These are phyloP conservation scores for Plecotus auritus DNA, from an alignment of 2,113 vertebrate species.

Conservation along the genomic window DNA sequence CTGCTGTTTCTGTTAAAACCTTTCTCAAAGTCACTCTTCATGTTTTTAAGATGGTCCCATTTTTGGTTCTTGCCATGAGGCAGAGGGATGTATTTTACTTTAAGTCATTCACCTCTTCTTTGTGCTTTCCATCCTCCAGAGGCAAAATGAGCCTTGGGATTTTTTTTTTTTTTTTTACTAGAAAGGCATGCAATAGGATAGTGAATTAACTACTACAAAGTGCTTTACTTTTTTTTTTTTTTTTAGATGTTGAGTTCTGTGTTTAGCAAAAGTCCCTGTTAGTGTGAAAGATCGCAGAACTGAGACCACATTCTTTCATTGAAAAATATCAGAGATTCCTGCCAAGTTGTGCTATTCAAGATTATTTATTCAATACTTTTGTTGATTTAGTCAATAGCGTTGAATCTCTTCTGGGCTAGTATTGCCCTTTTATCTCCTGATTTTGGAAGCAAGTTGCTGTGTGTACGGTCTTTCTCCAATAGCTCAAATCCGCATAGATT, in stretches of 20 bases:
- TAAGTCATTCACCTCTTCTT: background rate
- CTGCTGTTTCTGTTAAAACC: background rate
- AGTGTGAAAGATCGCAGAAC: background rate
- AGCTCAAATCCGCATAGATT: background rate
- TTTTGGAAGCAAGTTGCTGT: background rate
- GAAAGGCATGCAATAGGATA: background rate
- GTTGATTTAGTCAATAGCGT: background rate
- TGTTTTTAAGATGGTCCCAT: background rate
- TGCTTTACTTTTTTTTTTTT: constrained; percentile 9
- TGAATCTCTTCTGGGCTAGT: background rate
- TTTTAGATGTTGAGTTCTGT: constrained; percentile 6
- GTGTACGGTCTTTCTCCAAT: background rate
- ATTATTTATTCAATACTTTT: background rate
- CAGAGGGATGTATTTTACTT: background rate
- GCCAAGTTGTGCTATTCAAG: background rate
- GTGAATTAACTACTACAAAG: constrained; percentile 14
- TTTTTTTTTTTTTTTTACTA: background rate
- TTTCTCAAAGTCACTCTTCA: background rate
- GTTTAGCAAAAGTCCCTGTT: background rate
- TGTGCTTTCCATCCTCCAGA: constrained; percentile 1
- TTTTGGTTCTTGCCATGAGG: background rate
- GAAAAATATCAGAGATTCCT: constrained; percentile 20
- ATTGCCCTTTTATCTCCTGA: background rate
- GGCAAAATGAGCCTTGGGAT: constrained; percentile 1
- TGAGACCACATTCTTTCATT: background rate